Evolutionary conservation across 2,797 vertebrate genomes (phyloP), one percentile per base, ranked within the genome.

Genomic region (Brotogeris chrysoptera): DNA sequence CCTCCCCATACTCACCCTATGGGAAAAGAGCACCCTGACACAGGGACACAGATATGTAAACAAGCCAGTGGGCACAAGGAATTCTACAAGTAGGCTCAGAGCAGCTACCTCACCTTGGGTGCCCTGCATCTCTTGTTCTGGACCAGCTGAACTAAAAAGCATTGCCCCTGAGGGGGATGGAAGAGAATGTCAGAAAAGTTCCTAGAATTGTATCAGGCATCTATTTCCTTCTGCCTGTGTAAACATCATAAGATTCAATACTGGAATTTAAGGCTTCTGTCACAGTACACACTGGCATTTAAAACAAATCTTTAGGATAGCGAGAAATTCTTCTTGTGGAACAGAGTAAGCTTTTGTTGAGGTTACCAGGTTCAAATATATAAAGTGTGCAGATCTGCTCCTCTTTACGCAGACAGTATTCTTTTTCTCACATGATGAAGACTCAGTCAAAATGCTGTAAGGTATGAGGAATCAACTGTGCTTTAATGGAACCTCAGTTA

Each of bases 21-120:
- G 38, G 23, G 32, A 74, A 20, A 24, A 38, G 19, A 63, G 16
- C 50, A 50, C 11, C 34, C 28, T 32, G 34, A 65, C 27, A 53
- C 53, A 73, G 41, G 34, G 47, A 44, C 28, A 30, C n/a, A 61
- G 46, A 9, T 9, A 39, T 1, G 6, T 0, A 5, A n/a, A 28
- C 6, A 8, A 5, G 23, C 32, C 25, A 55, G 32, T 2, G 18
- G 44, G 17, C 78, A 34, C 46, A 49, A 15, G 13, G 63, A 84
- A 41, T 50, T 69, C 39, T 18, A n/a, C n/a, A 47, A 24, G 20
- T 28, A 59, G 28, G 27, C 39, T 43, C 23, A 6, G 41, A 68
- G 10, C 16, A 57, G 55, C n/a, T 36, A 27, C 52, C 72, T 69
- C 77, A 14, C 19, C 12, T 5, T n/a, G 55, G 11, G 63, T 10